A percentile compares a stretch with the other conserved stretches of the same genome.
Conservation (phyloP, 2,797 vertebrate species). For the Pseudochaenichthys georgianus region DNA sequence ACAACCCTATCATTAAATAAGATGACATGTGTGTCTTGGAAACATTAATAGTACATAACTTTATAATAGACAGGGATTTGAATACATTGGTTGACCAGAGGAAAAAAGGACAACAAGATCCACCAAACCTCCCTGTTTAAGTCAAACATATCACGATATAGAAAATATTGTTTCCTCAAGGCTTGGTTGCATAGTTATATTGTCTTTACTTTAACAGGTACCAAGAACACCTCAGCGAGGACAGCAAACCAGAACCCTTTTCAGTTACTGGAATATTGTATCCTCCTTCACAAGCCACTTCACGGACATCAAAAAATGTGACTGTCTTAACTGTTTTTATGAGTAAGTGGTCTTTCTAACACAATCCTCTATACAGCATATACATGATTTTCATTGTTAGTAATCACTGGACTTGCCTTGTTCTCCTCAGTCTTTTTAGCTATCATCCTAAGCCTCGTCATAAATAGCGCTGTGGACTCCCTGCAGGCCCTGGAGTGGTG, state of each 20-base stretch:
- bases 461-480: slow-evolving; percentile 65
- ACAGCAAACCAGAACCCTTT: slow-evolving; percentile 63
- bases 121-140: not conserved
- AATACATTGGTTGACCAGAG: not conserved
- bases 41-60: not conserved
- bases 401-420: not conserved
- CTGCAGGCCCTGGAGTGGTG: slow-evolving; percentile 73
- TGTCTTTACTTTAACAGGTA: slow-evolving; percentile 78
- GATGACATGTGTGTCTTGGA: not conserved
- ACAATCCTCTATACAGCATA: not conserved
- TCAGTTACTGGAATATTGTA: slow-evolving; percentile 60
- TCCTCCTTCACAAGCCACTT: slow-evolving; percentile 73
- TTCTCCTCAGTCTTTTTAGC: slow-evolving; percentile 78
- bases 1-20: not conserved
- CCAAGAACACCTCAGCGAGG: slow-evolving; percentile 59
- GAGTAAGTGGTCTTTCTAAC: slow-evolving; percentile 66
- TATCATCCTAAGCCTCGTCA: slow-evolving; percentile 77
- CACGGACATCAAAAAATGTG: slow-evolving; percentile 79
- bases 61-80: not conserved
- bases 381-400: not conserved
- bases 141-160: not conserved
- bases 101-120: slow-evolving; percentile 1
- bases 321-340: slow-evolving; percentile 73
- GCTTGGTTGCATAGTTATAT: not conserved
- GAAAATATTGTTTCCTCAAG: not conserved